Evolutionary conservation across 2,888 invertebrate genomes (phyloP).

Genomic region (Agriopis leucophaearia): DNA sequence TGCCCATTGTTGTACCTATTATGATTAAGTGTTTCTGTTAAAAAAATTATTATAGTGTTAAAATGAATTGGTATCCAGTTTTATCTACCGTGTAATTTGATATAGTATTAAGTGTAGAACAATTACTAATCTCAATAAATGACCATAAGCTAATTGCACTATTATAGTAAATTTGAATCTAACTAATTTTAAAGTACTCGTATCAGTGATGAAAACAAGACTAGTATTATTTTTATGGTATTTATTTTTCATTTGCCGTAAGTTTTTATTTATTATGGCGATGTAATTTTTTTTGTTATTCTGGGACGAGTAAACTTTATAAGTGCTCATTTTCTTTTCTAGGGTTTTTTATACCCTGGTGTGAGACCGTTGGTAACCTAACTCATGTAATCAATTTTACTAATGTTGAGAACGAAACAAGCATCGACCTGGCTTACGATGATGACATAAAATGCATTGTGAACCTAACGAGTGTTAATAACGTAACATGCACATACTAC

Average conservation of each 20-base stretch:
- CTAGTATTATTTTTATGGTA: not conserved
- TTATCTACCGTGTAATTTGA: conserved; percentile 7
- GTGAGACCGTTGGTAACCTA: not conserved
- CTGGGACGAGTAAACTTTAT: not conserved
- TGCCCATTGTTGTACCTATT: too few species aligned
- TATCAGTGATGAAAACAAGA: not conserved
- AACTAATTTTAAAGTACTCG: not conserved
- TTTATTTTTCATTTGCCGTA: not conserved
- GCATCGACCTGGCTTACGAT: not conserved
- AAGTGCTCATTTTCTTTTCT: not conserved
- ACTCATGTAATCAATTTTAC: not conserved
- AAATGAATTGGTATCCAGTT: not conserved
- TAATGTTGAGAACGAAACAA: not conserved
- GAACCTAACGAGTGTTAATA: not conserved
- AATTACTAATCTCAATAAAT: not conserved
- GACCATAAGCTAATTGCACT: not conserved
- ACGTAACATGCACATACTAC: not conserved
- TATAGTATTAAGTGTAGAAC: not conserved
- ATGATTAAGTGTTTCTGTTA: too few species aligned
- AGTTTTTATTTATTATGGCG: not conserved
- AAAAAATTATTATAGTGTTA: too few species aligned
- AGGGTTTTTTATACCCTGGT: not conserved
- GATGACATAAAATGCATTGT: not conserved
- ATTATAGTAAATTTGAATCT: not conserved
- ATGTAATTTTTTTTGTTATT: not conserved